Conservation (phyloP, 1,140 invertebrate species). For the Cherax destructor region DNA sequence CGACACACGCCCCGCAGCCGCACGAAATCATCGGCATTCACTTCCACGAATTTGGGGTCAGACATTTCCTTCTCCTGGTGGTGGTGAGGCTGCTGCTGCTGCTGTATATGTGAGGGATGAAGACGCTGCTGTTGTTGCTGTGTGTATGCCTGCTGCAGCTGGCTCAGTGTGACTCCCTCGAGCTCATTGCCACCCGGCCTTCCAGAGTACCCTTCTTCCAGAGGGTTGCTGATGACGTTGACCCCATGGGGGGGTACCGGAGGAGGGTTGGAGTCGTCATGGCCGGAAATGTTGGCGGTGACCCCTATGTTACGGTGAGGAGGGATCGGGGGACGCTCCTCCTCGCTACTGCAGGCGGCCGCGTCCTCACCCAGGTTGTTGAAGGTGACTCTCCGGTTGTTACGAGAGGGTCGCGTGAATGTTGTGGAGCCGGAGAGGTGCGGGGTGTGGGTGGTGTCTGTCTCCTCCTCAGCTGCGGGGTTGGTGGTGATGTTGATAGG, state of each 20-base stretch:
- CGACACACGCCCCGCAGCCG: conserved; percentile 64
- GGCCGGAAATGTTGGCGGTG: conserved; percentile 72
- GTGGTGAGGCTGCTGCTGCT: background rate
- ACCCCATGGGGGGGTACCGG: conserved; percentile 75
- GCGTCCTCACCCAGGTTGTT: conserved; percentile 66
- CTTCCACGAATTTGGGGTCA: conserved; percentile 75
- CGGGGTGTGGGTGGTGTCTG: background rate
- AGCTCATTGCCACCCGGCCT: background rate
- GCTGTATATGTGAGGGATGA: conserved; percentile 20
- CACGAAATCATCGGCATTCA: conserved; percentile 73
- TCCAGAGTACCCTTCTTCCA: conserved; percentile 67
- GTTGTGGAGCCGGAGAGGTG: conserved; percentile 69
- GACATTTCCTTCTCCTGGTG: conserved; percentile 74
- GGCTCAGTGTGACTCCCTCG: conserved; percentile 23
- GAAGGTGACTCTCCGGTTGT: conserved; percentile 58
- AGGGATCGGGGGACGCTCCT: conserved; percentile 89
- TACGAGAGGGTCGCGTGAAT: conserved; percentile 71
- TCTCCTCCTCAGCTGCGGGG: conserved; percentile 78
- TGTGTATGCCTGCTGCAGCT: conserved; percentile 61
- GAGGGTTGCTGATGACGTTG: conserved; percentile 76
- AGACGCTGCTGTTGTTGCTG: conserved; percentile 37
- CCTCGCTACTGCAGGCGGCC: conserved; percentile 74
- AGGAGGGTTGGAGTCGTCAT: conserved; percentile 69
- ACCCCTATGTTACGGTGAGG: conserved; percentile 86
- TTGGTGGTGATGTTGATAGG: conserved; percentile 76